phyloP scores from a whole-genome alignment of 2,113 vertebrate species.

The Willisornis vidua region DNA sequence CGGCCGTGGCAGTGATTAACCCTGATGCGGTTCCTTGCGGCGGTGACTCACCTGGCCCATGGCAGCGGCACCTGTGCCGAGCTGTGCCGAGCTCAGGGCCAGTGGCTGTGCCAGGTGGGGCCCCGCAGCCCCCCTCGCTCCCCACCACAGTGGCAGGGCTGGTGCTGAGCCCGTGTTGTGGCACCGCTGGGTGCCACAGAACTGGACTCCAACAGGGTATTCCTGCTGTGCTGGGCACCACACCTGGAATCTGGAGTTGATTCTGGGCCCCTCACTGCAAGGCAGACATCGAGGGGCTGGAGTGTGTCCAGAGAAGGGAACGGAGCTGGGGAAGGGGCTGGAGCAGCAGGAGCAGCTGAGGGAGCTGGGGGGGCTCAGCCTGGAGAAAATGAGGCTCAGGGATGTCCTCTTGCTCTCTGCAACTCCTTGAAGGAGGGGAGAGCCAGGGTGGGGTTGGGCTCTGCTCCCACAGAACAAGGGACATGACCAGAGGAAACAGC shows the following conservation, averaged over 20 bases:
- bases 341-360: not conserved
- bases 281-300: not conserved
- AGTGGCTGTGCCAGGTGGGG: fast-evolving
- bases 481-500: not conserved
- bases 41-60: not conserved
- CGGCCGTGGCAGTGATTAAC: slow-evolving; percentile 40
- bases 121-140: fast-evolving
- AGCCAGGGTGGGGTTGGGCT: not conserved
- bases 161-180: fast-evolving
- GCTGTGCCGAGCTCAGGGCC: not conserved
- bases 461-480: not conserved
- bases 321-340: not conserved
- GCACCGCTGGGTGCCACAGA: fast-evolving
- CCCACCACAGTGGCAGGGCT: not conserved
- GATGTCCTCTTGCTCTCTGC: not conserved
- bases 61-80: not conserved
- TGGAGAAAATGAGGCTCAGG: not conserved
- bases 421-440: not conserved
- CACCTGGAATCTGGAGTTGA: not conserved
- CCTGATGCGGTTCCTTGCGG: slow-evolving; percentile 39
- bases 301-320: not conserved
- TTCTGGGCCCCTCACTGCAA: not conserved
- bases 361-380: not conserved
- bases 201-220: fast-evolving
- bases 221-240: not conserved